phyloP scores from a whole-genome alignment of 2,113 vertebrate species.

The Aramus guarauna region DNA sequence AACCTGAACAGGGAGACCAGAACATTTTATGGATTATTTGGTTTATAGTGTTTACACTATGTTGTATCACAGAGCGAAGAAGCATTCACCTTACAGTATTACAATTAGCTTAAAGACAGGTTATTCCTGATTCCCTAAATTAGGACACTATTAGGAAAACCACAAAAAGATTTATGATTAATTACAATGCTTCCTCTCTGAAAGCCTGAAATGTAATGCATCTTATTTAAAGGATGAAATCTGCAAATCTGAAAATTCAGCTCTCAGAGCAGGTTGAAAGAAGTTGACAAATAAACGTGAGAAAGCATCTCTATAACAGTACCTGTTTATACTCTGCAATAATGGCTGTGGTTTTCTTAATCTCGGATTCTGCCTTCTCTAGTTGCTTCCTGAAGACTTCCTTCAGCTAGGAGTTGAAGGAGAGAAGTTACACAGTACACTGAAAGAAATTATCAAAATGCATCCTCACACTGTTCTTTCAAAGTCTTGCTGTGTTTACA shows the following conservation, averaged over 20 bases:
- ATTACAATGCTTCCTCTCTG: not conserved
- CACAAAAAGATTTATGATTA: not conserved
- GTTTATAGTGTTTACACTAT: not conserved
- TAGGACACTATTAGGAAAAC: not conserved
- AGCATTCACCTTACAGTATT: not conserved
- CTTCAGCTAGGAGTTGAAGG: conserved; percentile 81
- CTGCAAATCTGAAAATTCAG: not conserved
- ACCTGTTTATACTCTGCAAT: conserved; percentile 99
- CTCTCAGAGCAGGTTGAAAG: not conserved
- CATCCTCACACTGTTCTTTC: not conserved
- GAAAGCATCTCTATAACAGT: not conserved
- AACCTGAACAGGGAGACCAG: not conserved
- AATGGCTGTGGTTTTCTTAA: conserved; percentile 97
- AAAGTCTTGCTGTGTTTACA: not conserved
- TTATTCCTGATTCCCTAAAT: not conserved
- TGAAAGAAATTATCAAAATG: not conserved
- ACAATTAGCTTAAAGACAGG: not conserved
- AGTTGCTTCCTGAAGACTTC: conserved; percentile 96
- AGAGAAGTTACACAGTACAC: not conserved
- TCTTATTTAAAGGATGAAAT: not conserved
- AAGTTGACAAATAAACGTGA: not conserved
- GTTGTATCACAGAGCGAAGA: not conserved
- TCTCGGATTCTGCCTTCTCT: conserved; percentile 95
- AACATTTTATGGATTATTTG: not conserved
- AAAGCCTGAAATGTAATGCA: not conserved